Evolutionary conservation across 2,797 vertebrate species (phyloP).

Genomic region (Anguilla marmorata): DNA sequence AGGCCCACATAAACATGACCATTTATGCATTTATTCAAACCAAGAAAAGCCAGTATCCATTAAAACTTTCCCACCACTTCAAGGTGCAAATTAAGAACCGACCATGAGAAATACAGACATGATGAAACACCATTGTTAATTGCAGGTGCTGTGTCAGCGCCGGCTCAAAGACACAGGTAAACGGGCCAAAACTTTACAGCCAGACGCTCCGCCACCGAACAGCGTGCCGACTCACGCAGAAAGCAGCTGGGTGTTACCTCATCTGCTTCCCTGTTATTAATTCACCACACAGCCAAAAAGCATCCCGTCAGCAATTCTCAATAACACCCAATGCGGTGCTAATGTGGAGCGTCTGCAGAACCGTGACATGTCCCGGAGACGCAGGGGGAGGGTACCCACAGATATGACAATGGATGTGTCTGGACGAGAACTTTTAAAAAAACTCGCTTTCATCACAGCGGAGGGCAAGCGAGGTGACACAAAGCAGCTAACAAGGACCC

Average conservation of each 20-base stretch:
- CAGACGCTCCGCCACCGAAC: neutral
- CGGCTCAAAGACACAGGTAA: neutral
- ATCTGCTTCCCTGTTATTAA: slow-evolving; percentile 32
- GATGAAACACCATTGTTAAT: neutral
- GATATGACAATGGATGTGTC: neutral
- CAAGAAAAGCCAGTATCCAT: neutral
- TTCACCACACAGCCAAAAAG: slow-evolving; percentile 25
- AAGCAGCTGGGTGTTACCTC: neutral
- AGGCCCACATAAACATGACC: neutral
- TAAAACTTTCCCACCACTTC: neutral
- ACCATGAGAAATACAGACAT: neutral
- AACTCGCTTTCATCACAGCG: neutral
- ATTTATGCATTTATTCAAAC: neutral
- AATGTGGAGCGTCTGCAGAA: neutral
- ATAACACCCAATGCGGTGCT: slow-evolving; percentile 30
- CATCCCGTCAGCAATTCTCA: slow-evolving; percentile 52
- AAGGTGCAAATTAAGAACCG: neutral
- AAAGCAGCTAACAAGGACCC: neutral
- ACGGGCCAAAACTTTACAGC: neutral
- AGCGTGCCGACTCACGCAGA: neutral
- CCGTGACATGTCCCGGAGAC: neutral
- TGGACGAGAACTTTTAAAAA: neutral
- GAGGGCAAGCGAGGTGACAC: neutral
- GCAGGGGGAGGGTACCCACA: neutral
- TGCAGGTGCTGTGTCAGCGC: neutral